These are phyloP conservation scores for Drosophila cardini DNA, from an alignment of 1,140 invertebrate genomes.

Conservation along the genomic window DNA sequence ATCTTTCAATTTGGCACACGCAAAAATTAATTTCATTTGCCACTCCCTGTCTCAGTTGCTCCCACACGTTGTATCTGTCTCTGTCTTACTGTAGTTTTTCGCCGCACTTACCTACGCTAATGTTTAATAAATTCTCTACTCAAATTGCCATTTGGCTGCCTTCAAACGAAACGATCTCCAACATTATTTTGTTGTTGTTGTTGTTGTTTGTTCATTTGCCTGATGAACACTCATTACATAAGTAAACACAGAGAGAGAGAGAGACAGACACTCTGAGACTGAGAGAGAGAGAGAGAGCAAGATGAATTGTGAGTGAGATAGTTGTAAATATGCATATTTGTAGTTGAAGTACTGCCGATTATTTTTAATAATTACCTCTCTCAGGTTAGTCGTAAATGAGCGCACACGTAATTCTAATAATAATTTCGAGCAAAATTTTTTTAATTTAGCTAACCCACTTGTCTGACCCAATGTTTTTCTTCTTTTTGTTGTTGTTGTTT, in stretches of 20 bases:
- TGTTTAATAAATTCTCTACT: constrained; percentile 74
- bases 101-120: constrained; percentile 74
- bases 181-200: constrained; percentile 36
- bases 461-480: constrained; percentile 1
- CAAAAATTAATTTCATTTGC: constrained; percentile 59
- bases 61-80: not conserved
- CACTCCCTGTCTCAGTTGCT: constrained; percentile 2
- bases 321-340: constrained; percentile 40
- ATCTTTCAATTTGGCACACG: constrained; percentile 23
- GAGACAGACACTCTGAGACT: not conserved
- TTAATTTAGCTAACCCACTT: constrained; percentile 57
- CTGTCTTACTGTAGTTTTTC: constrained; percentile 13
- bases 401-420: constrained; percentile 65
- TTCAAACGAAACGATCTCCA: constrained; percentile 43
- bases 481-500: constrained; percentile 9
- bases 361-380: constrained; percentile 54
- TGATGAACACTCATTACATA: constrained; percentile 73
- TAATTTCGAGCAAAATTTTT: constrained; percentile 56
- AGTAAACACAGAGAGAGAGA: constrained; percentile 27
- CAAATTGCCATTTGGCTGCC: constrained; percentile 47
- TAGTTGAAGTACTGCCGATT: constrained; percentile 44
- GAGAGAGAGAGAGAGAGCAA: not conserved
- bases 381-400: constrained; percentile 48
- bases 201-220: constrained; percentile 26
- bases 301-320: not conserved